A percentile compares a stretch with the other conserved stretches of the same genome.
These are phyloP conservation scores for Aramus guarauna DNA, from an alignment of 2,113 vertebrate species.

Conservation along the genomic window DNA sequence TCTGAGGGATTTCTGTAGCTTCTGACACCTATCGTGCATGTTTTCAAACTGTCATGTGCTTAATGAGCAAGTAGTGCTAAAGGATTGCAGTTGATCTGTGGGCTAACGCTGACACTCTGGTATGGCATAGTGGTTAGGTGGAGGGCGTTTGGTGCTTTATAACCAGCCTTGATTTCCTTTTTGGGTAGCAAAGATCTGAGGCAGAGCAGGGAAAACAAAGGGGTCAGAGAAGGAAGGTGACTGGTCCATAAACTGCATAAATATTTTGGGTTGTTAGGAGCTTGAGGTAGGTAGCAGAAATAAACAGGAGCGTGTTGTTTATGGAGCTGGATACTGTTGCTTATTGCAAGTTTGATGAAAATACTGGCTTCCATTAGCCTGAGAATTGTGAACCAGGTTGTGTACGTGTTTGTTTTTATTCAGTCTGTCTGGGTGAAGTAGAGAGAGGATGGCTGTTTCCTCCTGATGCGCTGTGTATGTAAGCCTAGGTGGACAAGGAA, in stretches of 20 bases:
- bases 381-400: not conserved
- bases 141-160: not conserved
- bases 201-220: not conserved
- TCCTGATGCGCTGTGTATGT: not conserved
- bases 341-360: not conserved
- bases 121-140: not conserved
- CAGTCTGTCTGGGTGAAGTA: not conserved
- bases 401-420: not conserved
- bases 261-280: not conserved
- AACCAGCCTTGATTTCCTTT: not conserved
- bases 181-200: not conserved
- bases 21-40: rapidly evolving
- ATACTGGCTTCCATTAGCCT: not conserved
- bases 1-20: not conserved
- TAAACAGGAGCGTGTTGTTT: not conserved
- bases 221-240: not conserved
- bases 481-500: not conserved
- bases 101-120: not conserved
- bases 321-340: not conserved
- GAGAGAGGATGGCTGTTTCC: not conserved
- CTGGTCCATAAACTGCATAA: not conserved
- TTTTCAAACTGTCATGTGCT: not conserved
- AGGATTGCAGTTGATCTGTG: not conserved
- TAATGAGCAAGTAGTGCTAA: not conserved
- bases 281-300: not conserved